Conservation (phyloP, 35 echinoderm and acorn worm species). For the Ophiothrix spiculata region DNA sequence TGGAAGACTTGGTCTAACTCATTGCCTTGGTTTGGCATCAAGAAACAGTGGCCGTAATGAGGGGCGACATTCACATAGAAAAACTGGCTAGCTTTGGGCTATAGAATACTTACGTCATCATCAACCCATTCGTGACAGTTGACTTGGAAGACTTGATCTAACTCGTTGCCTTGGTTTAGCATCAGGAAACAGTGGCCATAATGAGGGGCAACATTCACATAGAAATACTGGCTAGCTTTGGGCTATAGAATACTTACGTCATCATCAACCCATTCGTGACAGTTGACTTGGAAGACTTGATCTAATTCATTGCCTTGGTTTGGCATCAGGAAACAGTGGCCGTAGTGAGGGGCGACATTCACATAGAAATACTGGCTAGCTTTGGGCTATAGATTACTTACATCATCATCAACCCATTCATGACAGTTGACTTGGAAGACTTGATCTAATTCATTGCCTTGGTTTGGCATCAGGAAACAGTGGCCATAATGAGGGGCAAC, state of each 20-base stretch:
- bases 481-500: conserved; percentile 53
- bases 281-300: conserved; percentile 53
- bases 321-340: conserved; percentile 57
- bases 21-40: conserved; percentile 45
- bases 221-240: neutral
- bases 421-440: conserved; percentile 62
- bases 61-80: conserved; percentile 68
- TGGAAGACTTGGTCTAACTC: conserved; percentile 71
- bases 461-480: conserved; percentile 53
- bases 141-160: conserved; percentile 58
- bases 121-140: conserved; percentile 70
- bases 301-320: conserved; percentile 58
- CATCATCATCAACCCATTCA: conserved; percentile 68
- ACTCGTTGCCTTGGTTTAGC: conserved; percentile 49
- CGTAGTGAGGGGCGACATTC: conserved; percentile 65
- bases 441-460: conserved; percentile 63
- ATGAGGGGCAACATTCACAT: conserved; percentile 69
- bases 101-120: conserved; percentile 52
- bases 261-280: conserved; percentile 73
- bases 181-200: conserved; percentile 54
- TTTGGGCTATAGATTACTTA: conserved; percentile 39
- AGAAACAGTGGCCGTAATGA: conserved; percentile 52
- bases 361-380: conserved; percentile 62
- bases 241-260: conserved; percentile 33
- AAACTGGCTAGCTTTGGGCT: no score